Evolutionary conservation across 1,140 invertebrate genomes (phyloP).

Genomic region (Ridgeia piscesae): DNA sequence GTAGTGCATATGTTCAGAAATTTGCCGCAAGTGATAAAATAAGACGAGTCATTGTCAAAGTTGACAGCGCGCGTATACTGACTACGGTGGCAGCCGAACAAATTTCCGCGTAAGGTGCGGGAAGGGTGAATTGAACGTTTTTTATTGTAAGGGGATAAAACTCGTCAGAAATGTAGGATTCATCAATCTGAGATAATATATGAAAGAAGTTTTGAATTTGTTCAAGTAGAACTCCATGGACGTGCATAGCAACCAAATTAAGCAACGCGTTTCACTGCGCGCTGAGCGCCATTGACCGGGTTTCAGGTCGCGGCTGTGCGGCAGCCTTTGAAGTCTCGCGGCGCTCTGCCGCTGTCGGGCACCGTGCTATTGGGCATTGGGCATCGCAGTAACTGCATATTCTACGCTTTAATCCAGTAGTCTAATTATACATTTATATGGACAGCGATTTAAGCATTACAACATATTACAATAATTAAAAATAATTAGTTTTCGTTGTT

Average conservation of each 20-base stretch:
- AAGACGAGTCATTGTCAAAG: not conserved
- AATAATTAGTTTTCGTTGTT: not conserved
- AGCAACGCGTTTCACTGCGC: not conserved
- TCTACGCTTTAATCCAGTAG: not conserved
- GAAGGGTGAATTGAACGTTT: not conserved
- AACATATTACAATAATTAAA: not conserved
- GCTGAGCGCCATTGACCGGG: not conserved
- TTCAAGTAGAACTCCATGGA: not conserved
- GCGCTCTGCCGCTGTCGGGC: too few relatives aligned
- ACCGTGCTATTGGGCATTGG: too few relatives aligned
- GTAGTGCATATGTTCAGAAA: not conserved
- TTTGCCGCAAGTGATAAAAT: not conserved
- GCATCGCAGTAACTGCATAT: not conserved
- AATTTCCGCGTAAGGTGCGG: not conserved
- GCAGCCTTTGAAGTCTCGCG: not conserved
- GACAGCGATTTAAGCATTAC: not conserved
- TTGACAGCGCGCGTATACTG: not conserved
- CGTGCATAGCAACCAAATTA: not conserved
- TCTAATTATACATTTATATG: not conserved
- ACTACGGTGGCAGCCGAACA: not conserved
- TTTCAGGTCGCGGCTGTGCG: not conserved
- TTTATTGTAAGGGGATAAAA: not conserved
- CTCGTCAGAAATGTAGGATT: not conserved
- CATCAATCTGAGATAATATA: not conserved
- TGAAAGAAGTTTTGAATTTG: not conserved